phyloP scores from a whole-genome alignment of 2,113 vertebrate species.

The crab-eating macaque (Macaca fascicularis) region DNA sequence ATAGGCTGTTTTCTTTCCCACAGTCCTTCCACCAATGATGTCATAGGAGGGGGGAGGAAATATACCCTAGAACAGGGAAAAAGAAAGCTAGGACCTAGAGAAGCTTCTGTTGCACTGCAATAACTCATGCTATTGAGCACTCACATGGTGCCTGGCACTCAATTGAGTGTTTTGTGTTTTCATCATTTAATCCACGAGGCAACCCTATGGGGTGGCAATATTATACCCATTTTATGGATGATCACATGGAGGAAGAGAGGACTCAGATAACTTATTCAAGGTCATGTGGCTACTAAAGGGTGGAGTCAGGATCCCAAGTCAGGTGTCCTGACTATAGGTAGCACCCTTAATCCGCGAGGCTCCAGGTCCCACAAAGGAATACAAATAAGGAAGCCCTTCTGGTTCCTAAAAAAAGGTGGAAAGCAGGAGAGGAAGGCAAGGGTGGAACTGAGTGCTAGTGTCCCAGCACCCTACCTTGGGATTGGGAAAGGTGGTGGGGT shows the following conservation, averaged over 20 bases:
- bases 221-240: constrained; percentile 10
- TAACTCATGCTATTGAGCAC: not conserved
- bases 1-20: not conserved
- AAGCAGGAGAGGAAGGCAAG: not conserved
- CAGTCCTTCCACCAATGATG: not conserved
- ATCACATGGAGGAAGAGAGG: not conserved
- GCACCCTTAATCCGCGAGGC: not conserved
- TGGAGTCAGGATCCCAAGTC: not conserved
- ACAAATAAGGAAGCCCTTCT: not conserved
- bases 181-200: not conserved
- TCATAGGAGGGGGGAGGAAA: not conserved
- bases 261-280: not conserved
- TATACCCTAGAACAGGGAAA: not conserved
- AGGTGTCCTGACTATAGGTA: not conserved
- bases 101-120: not conserved
- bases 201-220: not conserved
- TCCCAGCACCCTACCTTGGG: too few species aligned
- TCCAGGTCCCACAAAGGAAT: not conserved
- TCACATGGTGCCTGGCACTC: not conserved
- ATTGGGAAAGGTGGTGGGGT: not conserved
- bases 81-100: not conserved
- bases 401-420: not conserved
- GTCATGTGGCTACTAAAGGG: not conserved
- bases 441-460: not conserved
- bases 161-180: not conserved